phyloP scores from a whole-genome alignment of 2,888 invertebrate species.

The Machimus rusticus region DNA sequence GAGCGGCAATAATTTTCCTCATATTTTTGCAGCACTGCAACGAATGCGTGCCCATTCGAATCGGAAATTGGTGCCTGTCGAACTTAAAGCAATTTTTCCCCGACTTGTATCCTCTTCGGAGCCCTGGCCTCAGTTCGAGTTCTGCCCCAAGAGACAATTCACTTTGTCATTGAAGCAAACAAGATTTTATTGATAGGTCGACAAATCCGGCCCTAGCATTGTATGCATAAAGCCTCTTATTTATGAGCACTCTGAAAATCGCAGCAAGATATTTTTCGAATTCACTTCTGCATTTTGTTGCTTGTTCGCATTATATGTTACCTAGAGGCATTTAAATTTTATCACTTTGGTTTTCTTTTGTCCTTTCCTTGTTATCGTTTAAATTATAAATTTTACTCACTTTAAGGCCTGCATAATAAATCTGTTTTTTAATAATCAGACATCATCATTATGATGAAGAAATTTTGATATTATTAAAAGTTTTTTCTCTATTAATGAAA shows the following conservation, averaged over 20 bases:
- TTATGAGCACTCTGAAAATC: not conserved
- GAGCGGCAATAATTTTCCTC: not conserved
- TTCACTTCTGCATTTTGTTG: not conserved
- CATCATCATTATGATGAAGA: too few relatives aligned
- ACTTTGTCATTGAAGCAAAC: not conserved
- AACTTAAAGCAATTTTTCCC: not conserved
- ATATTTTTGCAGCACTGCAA: not conserved
- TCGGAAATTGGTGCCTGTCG: not conserved
- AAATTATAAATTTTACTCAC: not conserved
- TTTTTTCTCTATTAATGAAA: too few relatives aligned
- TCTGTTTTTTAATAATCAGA: too few relatives aligned
- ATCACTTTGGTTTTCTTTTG: not conserved
- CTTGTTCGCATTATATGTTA: not conserved
- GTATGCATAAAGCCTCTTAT: not conserved
- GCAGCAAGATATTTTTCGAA: not conserved
- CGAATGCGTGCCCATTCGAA: not conserved
- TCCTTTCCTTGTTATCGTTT: not conserved
- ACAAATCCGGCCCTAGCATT: not conserved
- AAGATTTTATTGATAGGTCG: not conserved
- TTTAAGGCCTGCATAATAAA: too few relatives aligned
- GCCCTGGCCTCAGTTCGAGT: not conserved
- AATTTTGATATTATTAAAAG: too few relatives aligned
- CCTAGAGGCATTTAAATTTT: not conserved
- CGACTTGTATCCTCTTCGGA: not conserved
- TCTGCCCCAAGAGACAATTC: not conserved